A percentile compares a stretch with the other conserved stretches of the same genome.
These are phyloP conservation scores for Chroicocephalus ridibundus DNA, from an alignment of 2,113 vertebrate species.

Conservation along the genomic window DNA sequence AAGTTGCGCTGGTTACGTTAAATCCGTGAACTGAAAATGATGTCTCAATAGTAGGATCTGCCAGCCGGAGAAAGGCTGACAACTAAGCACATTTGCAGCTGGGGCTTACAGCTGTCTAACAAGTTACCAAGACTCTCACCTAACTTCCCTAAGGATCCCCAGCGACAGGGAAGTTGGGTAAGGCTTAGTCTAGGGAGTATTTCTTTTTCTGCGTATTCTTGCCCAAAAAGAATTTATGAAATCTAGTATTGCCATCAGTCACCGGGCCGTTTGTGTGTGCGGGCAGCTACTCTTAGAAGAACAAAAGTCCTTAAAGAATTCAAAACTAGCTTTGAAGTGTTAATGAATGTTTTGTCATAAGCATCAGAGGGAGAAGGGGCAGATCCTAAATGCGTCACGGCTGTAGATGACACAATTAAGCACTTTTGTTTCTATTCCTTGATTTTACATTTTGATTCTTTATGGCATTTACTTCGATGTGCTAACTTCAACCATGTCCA, in stretches of 20 bases:
- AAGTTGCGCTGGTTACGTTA: not conserved
- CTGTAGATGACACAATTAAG: not conserved
- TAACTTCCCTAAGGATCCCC: not conserved
- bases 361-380: not conserved
- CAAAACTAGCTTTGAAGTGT: not conserved
- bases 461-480: not conserved
- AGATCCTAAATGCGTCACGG: not conserved
- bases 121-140: not conserved
- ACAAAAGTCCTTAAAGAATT: not conserved
- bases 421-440: not conserved
- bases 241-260: not conserved
- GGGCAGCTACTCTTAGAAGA: not conserved
- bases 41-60: not conserved
- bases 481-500: not conserved
- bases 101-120: not conserved
- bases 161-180: not conserved
- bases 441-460: not conserved
- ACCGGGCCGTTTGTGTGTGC: not conserved
- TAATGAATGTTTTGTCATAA: not conserved
- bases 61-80: not conserved
- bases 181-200: not conserved
- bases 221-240: not conserved
- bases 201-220: not conserved
- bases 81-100: not conserved
- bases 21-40: not conserved